phyloP scores from a whole-genome alignment of 2,797 vertebrate genomes.

The Protosalanx chinensis region DNA sequence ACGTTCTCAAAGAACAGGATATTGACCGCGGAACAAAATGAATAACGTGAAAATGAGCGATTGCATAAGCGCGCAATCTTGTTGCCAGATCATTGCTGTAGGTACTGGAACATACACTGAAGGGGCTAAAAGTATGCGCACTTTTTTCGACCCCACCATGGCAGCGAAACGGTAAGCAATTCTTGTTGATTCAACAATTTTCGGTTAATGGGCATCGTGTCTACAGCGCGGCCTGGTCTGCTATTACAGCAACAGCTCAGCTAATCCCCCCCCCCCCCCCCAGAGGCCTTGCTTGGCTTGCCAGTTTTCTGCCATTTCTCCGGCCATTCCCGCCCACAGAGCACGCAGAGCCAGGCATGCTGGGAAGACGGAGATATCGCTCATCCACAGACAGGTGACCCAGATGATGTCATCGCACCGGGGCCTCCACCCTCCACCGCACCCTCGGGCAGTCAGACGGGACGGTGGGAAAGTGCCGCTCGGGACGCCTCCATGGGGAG shows the following conservation, averaged over 20 bases:
- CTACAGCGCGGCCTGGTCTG: conserved; percentile 83
- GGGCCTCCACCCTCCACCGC: conserved; percentile 34
- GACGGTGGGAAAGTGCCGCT: conserved; percentile 59
- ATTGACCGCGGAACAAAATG: conserved; percentile 31
- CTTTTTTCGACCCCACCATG: conserved; percentile 72
- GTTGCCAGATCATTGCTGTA: conserved; percentile 73
- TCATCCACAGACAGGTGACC: conserved; percentile 71
- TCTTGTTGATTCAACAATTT: conserved; percentile 86
- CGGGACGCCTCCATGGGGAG: conserved; percentile 46
- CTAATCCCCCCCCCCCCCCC: conserved; percentile 78
- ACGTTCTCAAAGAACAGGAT: conserved; percentile 18
- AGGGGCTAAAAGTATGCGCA: conserved; percentile 70
- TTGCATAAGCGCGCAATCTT: conserved; percentile 58
- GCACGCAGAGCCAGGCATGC: conserved; percentile 54
- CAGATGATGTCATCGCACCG: conserved; percentile 53
- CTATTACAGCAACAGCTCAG: conserved; percentile 83
- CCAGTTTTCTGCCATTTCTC: conserved; percentile 81
- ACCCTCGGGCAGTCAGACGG: conserved; percentile 40
- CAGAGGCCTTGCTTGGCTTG: conserved; percentile 74
- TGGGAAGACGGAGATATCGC: conserved; percentile 49
- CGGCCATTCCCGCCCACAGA: conserved; percentile 55
- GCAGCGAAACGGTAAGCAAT: conserved; percentile 75
- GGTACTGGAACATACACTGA: conserved; percentile 76
- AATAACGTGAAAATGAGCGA: conserved; percentile 45
- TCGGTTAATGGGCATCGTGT: conserved; percentile 85